phyloP scores from a whole-genome alignment of 2,797 vertebrate species.

The Lagodon rhomboides region DNA sequence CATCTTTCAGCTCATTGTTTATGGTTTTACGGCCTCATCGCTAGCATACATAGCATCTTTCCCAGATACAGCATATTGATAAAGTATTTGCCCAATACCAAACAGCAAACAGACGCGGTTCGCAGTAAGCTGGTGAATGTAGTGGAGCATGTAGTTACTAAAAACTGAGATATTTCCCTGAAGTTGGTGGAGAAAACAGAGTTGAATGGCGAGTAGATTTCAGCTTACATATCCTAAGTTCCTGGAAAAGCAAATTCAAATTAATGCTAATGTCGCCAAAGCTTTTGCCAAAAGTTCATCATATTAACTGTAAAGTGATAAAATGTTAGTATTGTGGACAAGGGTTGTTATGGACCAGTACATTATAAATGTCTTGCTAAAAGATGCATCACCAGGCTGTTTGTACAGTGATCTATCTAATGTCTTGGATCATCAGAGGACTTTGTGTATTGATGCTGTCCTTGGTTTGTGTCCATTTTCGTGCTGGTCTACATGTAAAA shows the following conservation, averaged over 20 bases:
- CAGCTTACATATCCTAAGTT: background rate
- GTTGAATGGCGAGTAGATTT: too few relatives aligned
- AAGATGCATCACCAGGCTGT: background rate
- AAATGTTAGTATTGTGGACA: background rate
- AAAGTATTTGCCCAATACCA: background rate
- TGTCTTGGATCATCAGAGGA: background rate
- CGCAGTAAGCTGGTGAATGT: background rate
- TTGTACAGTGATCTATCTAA: background rate
- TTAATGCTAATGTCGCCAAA: background rate
- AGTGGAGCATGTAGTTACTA: background rate
- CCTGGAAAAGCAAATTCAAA: background rate
- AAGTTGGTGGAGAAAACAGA: background rate
- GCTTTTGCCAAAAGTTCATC: too few relatives aligned
- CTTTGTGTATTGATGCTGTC: background rate
- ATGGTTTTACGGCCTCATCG: background rate
- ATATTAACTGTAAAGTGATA: too few relatives aligned
- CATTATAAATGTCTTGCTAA: background rate
- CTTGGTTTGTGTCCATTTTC: background rate
- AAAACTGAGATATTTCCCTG: background rate
- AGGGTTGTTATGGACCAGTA: too few relatives aligned
- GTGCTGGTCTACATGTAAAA: background rate
- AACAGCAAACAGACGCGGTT: background rate
- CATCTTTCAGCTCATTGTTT: background rate
- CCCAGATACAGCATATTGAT: background rate
- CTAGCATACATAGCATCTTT: background rate